A percentile compares a stretch with the other conserved stretches of the same genome.
Evolutionary conservation across 2,113 vertebrate species (phyloP).

Genomic region (Zingel zingel): DNA sequence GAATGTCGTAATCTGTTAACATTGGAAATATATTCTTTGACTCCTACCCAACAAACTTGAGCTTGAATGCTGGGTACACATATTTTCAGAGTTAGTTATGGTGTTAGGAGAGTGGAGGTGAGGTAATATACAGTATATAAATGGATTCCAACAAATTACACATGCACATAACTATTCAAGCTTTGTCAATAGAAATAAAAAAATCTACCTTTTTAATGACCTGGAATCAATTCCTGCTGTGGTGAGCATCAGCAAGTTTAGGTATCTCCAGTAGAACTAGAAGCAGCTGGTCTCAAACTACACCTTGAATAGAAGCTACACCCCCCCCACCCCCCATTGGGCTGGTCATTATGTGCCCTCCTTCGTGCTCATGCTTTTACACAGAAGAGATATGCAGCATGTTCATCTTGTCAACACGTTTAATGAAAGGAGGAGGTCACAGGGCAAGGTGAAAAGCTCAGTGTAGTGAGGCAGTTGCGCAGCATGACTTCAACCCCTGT

Average conservation of each 20-base stretch:
- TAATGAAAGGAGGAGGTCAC: constrained; percentile 77
- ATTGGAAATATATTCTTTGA: background rate
- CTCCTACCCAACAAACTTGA: background rate
- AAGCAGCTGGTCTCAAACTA: constrained; percentile 1
- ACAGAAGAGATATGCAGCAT: constrained; percentile 7
- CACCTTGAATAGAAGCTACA: background rate
- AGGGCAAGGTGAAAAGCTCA: constrained; percentile 65
- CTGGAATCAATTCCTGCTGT: background rate
- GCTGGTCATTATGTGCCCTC: constrained; percentile 30
- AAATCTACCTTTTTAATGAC: constrained; percentile 49
- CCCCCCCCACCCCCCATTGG: background rate
- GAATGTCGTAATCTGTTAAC: background rate
- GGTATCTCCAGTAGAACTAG: constrained; percentile 1
- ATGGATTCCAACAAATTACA: background rate
- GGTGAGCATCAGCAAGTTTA: background rate
- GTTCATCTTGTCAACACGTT: constrained; percentile 76
- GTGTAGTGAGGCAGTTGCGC: background rate
- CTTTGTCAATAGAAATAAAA: background rate
- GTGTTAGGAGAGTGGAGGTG: background rate
- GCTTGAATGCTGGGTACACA: background rate
- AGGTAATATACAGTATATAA: background rate
- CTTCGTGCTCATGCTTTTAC: constrained; percentile 16
- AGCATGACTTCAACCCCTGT: constrained; percentile 8
- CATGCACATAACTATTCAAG: background rate
- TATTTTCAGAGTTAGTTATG: background rate